A percentile compares a stretch with the other conserved stretches of the same genome.
Conservation (phyloP, 2,113 vertebrate species). For the Oryzias melastigma region DNA sequence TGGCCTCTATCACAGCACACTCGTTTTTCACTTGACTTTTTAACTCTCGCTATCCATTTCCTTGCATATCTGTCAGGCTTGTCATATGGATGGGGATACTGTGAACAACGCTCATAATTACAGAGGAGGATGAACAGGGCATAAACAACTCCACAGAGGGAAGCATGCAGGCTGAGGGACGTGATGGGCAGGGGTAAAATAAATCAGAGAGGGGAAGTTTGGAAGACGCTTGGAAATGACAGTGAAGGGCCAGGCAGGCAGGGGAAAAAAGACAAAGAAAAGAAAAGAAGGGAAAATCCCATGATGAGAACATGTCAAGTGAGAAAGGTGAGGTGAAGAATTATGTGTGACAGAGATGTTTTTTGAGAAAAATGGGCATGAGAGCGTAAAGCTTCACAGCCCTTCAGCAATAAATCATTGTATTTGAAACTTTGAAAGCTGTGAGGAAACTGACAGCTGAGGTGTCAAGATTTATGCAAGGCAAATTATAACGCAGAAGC, state of each 20-base stretch:
- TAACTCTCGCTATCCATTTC: conserved; percentile 43
- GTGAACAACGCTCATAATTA: conserved; percentile 55
- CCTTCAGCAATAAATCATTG: conserved; percentile 4
- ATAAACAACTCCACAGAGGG: conserved; percentile 38
- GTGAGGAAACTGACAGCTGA: conserved; percentile 27
- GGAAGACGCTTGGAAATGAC: conserved; percentile 1
- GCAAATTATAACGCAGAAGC: conserved; percentile 3
- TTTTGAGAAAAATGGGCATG: conserved; percentile 6
- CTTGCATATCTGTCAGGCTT: conserved; percentile 29
- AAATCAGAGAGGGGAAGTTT: conserved; percentile 17
- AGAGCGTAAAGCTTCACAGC: neutral
- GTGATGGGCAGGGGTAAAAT: conserved; percentile 5
- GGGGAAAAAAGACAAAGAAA: neutral
- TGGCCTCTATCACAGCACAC: conserved; percentile 40
- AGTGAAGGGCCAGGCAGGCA: neutral
- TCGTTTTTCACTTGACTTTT: conserved; percentile 47
- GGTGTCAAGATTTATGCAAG: conserved; percentile 11
- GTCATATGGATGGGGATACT: conserved; percentile 50
- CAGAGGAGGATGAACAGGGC: conserved; percentile 41
- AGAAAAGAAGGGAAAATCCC: conserved; percentile 4
- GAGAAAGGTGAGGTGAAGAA: conserved; percentile 1
- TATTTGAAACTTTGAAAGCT: conserved; percentile 5
- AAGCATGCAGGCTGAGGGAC: conserved; percentile 12
- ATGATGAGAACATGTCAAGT: conserved; percentile 14
- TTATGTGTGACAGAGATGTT: neutral